These are phyloP conservation scores for Squalus acanthias DNA, from an alignment of 2,797 vertebrate species.

Conservation along the genomic window DNA sequence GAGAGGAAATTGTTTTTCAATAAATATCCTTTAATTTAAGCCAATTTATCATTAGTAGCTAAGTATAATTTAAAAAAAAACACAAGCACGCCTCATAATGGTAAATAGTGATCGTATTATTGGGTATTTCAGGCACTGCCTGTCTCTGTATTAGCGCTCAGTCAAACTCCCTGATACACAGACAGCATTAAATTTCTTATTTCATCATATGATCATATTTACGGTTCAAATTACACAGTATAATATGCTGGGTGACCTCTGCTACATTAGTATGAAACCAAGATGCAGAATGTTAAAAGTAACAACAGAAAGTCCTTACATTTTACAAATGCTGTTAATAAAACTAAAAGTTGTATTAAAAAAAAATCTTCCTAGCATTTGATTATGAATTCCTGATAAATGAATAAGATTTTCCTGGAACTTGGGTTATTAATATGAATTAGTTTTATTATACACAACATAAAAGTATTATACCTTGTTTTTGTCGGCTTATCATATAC, in stretches of 20 bases:
- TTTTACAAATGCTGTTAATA: neutral
- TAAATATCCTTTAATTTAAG: neutral
- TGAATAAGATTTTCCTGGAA: neutral
- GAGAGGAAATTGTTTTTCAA: neutral
- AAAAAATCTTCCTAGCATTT: neutral
- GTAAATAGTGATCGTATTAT: neutral
- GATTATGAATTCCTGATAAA: neutral
- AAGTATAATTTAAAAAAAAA: neutral
- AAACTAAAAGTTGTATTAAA: neutral
- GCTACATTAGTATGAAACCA: neutral
- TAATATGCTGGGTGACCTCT: neutral
- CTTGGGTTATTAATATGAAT: neutral
- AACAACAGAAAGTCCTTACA: neutral
- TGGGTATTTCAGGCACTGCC: neutral
- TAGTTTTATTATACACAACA: neutral
- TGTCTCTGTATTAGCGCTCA: neutral
- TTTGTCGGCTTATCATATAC: neutral
- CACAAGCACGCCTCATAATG: neutral
- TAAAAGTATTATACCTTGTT: neutral
- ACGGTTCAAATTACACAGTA: neutral
- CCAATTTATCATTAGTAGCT: neutral
- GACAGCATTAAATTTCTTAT: neutral
- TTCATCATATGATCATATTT: neutral
- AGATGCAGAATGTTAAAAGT: neutral
- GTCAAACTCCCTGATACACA: neutral